Evolutionary conservation across 2,797 vertebrate species (phyloP), one percentile per base, ranked within the genome.

Genomic region (Anomalospiza imberbis): DNA sequence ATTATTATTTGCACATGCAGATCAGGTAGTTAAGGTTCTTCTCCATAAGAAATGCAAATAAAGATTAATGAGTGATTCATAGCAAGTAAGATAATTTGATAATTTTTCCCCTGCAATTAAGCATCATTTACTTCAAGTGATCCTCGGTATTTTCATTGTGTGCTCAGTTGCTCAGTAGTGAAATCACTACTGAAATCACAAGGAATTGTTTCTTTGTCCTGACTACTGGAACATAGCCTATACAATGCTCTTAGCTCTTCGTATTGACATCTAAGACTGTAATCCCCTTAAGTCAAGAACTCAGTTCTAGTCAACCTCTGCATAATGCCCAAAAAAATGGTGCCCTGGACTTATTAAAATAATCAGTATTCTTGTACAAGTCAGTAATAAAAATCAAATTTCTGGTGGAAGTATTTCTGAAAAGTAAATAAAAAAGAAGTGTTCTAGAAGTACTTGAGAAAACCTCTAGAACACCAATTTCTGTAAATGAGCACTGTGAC

Each of bases 1-100:
- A 93, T 96, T 73, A 93, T 85, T 95, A 95, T 95, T 96, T 96
- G 81, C 76, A 94, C 95, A 94, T 92, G 73, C 47, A 76, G 76
- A 89, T 93, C 94, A 94, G 91, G 94, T 96, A 95, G 72, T 89
- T 88, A 92, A 80, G 58, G 60, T 71, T 94, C 79, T 79, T 93
- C 91, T 91, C 76, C 51, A 70, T 78, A 96, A 78, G 87, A 94
- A 86, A 96, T 95, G 79, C 92, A 95, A 95, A 96, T 89, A 96
- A 68, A 95, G 79, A 96, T 95, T 94, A 96, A 95, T 92, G 82
- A 91, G 82, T 45, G 73, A 91, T 89, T 95, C 85, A 92, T 84
- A 88, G 60, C 62, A 93, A 94, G 87, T 74, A 85, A 93, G 31
- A 68, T 81, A 92, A 96, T 89, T 89, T 91, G 72, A 94, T 79